Conservation (phyloP, 2,888 invertebrate genomes). For the Drosophila aldrichi region DNA sequence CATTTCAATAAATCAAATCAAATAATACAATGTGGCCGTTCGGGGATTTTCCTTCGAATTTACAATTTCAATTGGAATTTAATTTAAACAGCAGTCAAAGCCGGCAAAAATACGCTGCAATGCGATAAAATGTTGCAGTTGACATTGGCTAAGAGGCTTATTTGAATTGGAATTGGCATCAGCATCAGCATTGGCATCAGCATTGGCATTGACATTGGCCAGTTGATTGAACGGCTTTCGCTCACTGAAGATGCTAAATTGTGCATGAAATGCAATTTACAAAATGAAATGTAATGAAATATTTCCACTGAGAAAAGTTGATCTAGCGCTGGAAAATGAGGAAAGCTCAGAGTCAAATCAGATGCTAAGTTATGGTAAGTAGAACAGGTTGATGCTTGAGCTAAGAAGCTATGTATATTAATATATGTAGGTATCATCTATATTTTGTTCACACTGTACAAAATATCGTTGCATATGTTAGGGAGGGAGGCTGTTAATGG, state of each 20-base stretch:
- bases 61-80: conserved; percentile 46
- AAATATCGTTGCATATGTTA: too few relatives aligned
- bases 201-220: conserved; percentile 28
- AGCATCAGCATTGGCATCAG: conserved; percentile 24
- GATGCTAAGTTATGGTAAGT: not conserved
- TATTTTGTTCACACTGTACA: too few relatives aligned
- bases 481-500: too few relatives aligned
- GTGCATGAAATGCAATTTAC: conserved; percentile 61
- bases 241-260: conserved; percentile 37
- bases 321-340: not conserved
- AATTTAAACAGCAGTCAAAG: conserved; percentile 23
- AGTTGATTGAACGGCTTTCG: conserved; percentile 35
- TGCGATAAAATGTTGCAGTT: conserved; percentile 34
- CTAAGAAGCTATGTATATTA: too few relatives aligned
- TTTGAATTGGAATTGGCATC: conserved; percentile 33
- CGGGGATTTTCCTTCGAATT: conserved; percentile 28
- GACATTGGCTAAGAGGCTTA: conserved; percentile 65
- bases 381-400: not conserved
- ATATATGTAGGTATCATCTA: too few relatives aligned
- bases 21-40: conserved; percentile 28
- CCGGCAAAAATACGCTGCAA: conserved; percentile 15
- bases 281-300: conserved; percentile 35
- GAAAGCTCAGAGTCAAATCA: not conserved
- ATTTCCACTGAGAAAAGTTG: not conserved
- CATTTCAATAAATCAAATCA: conserved; percentile 54